phyloP scores from a whole-genome alignment of 2,113 vertebrate genomes.

The Tragulus kanchil region DNA sequence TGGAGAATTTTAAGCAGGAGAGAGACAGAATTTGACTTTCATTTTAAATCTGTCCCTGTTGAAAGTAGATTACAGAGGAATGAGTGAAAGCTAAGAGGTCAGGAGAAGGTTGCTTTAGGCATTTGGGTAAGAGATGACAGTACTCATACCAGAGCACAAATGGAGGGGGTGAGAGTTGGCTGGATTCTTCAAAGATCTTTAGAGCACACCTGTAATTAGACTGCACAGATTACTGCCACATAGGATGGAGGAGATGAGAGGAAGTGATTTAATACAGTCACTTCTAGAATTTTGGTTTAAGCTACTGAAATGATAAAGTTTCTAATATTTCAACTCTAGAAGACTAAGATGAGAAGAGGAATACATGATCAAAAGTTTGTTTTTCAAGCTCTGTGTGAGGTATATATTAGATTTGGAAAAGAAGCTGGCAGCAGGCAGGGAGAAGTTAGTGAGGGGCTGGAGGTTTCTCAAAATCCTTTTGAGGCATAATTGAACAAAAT shows the following conservation, averaged over 20 bases:
- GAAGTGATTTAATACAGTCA: not conserved
- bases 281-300: not conserved
- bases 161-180: not conserved
- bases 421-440: not conserved
- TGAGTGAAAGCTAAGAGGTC: not conserved
- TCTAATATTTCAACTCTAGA: not conserved
- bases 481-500: not conserved
- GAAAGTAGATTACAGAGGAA: not conserved
- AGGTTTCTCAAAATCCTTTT: too few species aligned
- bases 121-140: not conserved
- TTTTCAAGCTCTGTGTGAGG: not conserved
- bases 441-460: too few species aligned
- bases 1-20: not conserved
- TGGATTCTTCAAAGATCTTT: not conserved
- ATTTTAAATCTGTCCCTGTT: not conserved
- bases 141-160: not conserved
- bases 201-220: not conserved
- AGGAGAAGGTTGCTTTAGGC: not conserved
- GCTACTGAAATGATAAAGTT: not conserved
- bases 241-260: not conserved
- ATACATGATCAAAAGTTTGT: not conserved
- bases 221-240: not conserved
- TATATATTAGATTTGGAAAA: not conserved
- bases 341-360: not conserved
- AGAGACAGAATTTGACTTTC: not conserved